Conservation (phyloP, 2,888 invertebrate genomes). For the Sympetrum striolatum region DNA sequence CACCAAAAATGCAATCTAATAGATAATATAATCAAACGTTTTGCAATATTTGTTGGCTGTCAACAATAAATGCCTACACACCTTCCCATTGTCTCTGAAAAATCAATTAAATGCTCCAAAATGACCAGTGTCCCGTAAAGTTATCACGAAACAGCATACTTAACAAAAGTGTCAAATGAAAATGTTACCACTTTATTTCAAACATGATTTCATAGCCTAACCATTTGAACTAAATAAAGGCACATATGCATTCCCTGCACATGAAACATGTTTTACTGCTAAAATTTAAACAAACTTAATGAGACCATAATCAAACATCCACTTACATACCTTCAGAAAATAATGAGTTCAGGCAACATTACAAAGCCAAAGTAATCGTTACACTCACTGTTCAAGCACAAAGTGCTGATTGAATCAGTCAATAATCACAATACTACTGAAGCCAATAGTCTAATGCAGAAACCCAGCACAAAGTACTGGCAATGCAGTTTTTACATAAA, state of each 20-base stretch:
- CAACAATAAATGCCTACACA: background rate
- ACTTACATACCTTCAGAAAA: slow-evolving; percentile 32
- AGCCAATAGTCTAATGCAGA: slow-evolving; percentile 38
- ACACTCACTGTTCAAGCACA: slow-evolving; percentile 29
- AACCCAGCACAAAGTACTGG: slow-evolving; percentile 23
- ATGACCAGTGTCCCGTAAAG: background rate
- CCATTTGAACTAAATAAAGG: slow-evolving; percentile 42
- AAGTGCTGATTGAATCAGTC: slow-evolving; percentile 22
- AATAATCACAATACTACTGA: slow-evolving; percentile 40
- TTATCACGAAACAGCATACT: slow-evolving; percentile 5
- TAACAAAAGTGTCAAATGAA: slow-evolving; percentile 22
- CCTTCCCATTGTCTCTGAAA: background rate
- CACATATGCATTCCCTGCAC: slow-evolving; percentile 33
- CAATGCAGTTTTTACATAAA: slow-evolving; percentile 36
- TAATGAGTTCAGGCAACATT: slow-evolving; percentile 36
- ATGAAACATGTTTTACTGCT: slow-evolving; percentile 39
- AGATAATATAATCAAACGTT: background rate
- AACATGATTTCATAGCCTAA: slow-evolving; percentile 41
- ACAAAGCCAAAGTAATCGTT: slow-evolving; percentile 34
- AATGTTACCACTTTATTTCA: slow-evolving; percentile 39
- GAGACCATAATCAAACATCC: slow-evolving; percentile 42
- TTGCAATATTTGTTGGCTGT: background rate
- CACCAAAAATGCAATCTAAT: background rate
- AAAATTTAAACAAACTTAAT: slow-evolving; percentile 42
- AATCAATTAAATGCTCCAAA: background rate